phyloP scores from a whole-genome alignment of 2,797 vertebrate genomes.

The Rhabdomys pumilio region DNA sequence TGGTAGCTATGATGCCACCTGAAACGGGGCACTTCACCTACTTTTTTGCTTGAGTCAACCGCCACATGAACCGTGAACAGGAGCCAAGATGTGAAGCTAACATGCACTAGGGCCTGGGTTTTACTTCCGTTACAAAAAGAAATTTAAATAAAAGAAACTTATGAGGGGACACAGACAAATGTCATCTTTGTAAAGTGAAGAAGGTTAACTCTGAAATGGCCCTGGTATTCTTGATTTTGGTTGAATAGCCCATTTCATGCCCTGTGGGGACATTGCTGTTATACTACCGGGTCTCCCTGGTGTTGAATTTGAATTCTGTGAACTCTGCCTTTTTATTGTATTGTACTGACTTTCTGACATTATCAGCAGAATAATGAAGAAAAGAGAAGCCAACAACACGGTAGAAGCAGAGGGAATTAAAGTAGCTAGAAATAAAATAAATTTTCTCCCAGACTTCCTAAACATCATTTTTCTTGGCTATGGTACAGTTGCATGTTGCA shows the following conservation, averaged over 20 bases:
- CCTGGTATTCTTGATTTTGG: constrained; percentile 3
- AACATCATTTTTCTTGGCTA: not conserved
- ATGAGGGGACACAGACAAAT: not conserved
- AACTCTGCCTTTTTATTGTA: not conserved
- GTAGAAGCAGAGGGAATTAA: not conserved
- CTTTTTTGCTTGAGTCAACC: not conserved
- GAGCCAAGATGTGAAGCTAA: not conserved
- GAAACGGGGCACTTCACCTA: not conserved
- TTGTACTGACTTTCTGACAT: constrained; percentile 4
- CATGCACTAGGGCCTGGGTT: too few species aligned
- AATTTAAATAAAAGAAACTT: not conserved
- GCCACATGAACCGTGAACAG: not conserved
- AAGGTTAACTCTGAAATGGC: not conserved
- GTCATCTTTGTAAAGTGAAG: not conserved
- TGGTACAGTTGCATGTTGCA: rapidly evolving
- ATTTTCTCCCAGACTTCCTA: not conserved
- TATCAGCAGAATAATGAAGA: not conserved
- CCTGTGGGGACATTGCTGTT: not conserved
- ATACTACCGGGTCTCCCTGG: not conserved
- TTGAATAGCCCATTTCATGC: not conserved
- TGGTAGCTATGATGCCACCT: not conserved
- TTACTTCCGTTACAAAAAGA: not conserved
- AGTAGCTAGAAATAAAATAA: not conserved
- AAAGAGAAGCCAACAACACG: not conserved
- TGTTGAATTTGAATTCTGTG: not conserved